Evolutionary conservation across 2,888 invertebrate species (phyloP).

Genomic region (Bembecia ichneumoniformis): DNA sequence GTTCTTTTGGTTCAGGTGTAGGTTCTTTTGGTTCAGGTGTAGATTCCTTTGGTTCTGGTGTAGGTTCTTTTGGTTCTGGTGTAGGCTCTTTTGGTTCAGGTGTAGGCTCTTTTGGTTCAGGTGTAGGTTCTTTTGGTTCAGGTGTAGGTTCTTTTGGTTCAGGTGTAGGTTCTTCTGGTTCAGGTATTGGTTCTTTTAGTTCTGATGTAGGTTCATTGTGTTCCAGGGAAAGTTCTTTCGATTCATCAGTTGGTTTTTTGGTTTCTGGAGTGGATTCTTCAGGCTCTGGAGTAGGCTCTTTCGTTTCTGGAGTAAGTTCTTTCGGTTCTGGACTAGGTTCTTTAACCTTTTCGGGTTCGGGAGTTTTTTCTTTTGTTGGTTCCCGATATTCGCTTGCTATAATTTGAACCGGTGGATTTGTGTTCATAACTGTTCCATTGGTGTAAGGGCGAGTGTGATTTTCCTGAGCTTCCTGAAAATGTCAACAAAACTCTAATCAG

Average conservation of each 20-base stretch:
- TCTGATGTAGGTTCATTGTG: constrained; percentile 11
- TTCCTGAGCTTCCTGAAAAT: constrained; percentile 53
- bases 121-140: constrained; percentile 15
- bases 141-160: constrained; percentile 8
- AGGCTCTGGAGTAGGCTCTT: constrained; percentile 11
- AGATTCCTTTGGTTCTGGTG: constrained; percentile 4
- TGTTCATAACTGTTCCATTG: constrained; percentile 53
- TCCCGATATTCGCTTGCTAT: constrained; percentile 53
- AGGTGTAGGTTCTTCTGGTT: constrained; percentile 3
- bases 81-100: constrained; percentile 15
- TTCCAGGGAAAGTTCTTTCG: constrained; percentile 14
- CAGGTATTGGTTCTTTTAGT: constrained; percentile 3
- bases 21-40: constrained; percentile 4
- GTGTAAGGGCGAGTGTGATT: constrained; percentile 55
- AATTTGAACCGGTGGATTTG: constrained; percentile 54
- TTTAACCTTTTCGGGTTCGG: constrained; percentile 20
- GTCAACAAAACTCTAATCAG: background rate
- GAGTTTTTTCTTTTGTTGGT: constrained; percentile 28
- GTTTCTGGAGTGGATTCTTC: constrained; percentile 16
- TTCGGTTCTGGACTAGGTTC: constrained; percentile 11
- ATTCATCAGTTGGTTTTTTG: constrained; percentile 10
- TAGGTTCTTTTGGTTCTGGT: constrained; percentile 7
- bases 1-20: constrained; percentile 1
- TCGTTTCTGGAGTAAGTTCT: constrained; percentile 6
- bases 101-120: constrained; percentile 15